Evolutionary conservation across 2,113 vertebrate species (phyloP).

Genomic region (Arenaria interpres): DNA sequence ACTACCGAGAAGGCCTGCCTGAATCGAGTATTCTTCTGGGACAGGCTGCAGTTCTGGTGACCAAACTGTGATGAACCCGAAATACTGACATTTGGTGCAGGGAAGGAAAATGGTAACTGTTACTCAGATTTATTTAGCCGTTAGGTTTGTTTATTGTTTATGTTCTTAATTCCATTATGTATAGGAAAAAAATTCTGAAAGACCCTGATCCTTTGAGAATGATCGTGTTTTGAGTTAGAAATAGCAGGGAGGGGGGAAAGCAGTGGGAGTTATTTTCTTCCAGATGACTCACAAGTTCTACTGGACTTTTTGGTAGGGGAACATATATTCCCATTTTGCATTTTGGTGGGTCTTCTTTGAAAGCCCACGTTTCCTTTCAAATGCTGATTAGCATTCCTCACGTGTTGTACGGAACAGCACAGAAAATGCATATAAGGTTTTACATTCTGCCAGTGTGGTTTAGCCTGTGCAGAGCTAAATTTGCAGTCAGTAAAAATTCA

Average conservation of each 20-base stretch:
- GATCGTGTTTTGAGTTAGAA: background rate
- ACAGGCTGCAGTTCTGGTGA: background rate
- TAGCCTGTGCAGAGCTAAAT: background rate
- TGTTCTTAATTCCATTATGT: background rate
- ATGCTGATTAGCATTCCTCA: conserved; percentile 60
- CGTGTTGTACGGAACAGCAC: background rate
- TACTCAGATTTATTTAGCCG: background rate
- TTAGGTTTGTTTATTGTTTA: background rate
- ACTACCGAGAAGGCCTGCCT: fast-evolving
- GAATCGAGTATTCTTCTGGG: background rate
- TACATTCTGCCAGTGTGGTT: conserved; percentile 8
- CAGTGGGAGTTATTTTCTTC: background rate
- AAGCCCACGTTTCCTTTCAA: conserved; percentile 15
- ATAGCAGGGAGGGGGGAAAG: fast-evolving
- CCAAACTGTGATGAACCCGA: background rate
- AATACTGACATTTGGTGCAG: background rate
- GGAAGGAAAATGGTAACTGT: background rate
- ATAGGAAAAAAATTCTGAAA: background rate
- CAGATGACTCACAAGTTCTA: background rate
- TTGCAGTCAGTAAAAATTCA: conserved; percentile 38
- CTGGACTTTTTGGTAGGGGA: background rate
- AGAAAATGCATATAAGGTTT: conserved; percentile 39
- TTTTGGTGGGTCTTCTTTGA: conserved; percentile 26
- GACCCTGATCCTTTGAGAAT: background rate
- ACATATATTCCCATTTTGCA: background rate